Evolutionary conservation across 2,113 vertebrate species (phyloP).

Genomic region (Genyomyrus donnyi): DNA sequence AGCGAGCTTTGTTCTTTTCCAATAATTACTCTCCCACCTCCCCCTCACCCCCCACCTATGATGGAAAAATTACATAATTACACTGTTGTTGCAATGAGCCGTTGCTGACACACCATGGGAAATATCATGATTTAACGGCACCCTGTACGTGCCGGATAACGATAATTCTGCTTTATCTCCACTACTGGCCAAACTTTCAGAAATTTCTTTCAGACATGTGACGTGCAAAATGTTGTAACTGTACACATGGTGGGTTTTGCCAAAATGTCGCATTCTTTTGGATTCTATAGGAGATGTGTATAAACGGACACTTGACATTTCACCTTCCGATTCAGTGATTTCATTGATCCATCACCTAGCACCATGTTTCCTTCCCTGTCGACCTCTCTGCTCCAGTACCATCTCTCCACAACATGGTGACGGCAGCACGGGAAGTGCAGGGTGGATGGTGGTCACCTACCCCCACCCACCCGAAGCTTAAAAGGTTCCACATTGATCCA

Average conservation of each 20-base stretch:
- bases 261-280: not conserved
- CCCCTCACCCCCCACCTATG: not conserved
- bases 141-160: not conserved
- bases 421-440: not conserved
- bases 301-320: not conserved
- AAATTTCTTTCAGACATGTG: not conserved
- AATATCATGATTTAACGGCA: not conserved
- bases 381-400: not conserved
- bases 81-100: not conserved
- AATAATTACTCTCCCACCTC: not conserved
- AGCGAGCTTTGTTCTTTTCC: not conserved
- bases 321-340: not conserved
- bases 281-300: not conserved
- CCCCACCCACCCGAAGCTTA: not conserved
- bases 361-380: not conserved
- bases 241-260: not conserved
- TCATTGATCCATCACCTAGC: not conserved
- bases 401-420: not conserved
- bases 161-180: not conserved
- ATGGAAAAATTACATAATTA: slow-evolving; percentile 3
- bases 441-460: not conserved
- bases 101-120: not conserved
- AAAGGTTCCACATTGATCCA: not conserved
- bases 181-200: not conserved
- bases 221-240: not conserved